Percentiles rank a stretch among this genome's conserved stretches.
Evolutionary conservation across 2,113 vertebrate species (phyloP).

Genomic region (Crocuta crocuta): DNA sequence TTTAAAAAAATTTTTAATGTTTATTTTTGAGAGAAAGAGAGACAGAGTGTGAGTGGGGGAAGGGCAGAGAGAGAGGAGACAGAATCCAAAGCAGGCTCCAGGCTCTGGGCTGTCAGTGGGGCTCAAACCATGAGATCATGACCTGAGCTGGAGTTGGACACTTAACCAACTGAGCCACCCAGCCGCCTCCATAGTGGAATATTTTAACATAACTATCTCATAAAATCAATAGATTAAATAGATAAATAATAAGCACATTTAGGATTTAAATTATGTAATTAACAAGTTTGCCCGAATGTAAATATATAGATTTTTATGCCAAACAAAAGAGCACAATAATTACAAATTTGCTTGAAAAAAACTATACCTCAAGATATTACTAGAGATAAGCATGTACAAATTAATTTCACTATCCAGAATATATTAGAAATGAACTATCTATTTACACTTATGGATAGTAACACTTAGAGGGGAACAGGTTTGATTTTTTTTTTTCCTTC

Average conservation of each 20-base stretch:
- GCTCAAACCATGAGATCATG: too few relatives aligned
- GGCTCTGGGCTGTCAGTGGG: too few relatives aligned
- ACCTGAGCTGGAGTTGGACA: too few relatives aligned
- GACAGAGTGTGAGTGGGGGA: too few relatives aligned
- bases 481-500: not conserved
- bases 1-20: too few relatives aligned
- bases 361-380: not conserved
- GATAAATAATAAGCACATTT: not conserved
- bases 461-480: not conserved
- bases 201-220: not conserved
- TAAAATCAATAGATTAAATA: not conserved
- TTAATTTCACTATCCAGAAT: not conserved
- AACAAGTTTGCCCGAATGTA: not conserved
- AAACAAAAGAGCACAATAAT: not conserved
- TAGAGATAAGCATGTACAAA: not conserved
- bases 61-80: too few relatives aligned
- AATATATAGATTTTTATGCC: not conserved
- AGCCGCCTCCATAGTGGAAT: not conserved
- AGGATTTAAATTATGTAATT: not conserved
- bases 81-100: too few relatives aligned
- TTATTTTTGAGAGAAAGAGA: too few relatives aligned
- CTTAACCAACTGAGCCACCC: too few relatives aligned
- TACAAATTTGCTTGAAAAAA: not conserved
- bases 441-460: not conserved
- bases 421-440: not conserved